Evolutionary conservation across 2,797 vertebrate species (phyloP), one percentile per base, ranked within the genome.

Genomic region (Percopsis omiscomaycus): DNA sequence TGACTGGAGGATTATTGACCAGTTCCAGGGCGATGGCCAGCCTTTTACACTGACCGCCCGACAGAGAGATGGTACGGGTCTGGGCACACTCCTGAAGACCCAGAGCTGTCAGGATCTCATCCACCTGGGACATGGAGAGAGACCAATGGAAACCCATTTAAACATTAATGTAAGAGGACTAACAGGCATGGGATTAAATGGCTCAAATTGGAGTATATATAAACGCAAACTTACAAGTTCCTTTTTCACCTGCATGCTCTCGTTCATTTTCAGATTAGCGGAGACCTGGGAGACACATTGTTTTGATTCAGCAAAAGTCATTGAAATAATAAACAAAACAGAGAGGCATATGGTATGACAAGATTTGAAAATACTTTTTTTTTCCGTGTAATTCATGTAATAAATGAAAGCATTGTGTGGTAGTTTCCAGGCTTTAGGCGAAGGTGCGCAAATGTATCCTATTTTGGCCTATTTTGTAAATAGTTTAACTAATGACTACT

Each of bases 1-100:
- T 99, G 89, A 99, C 96, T 0, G 98, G 98, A 0, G 97, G 97
- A 74, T 99, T 99, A 91, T 99, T 98, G 89, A 98, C 97, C 81
- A 99, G 92, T 85, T 99, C 98, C 69, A 95, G 89, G 47, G 96
- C 98, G 1, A 99, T 99, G 73, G 98, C 96, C 77, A 99, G 92
- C 42, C 98, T 92, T 86, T 98, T 98, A 84, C 96, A 93, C 82
- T 99, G 97, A 0, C 98, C 98, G 0, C 96, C 95, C 0, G 98
- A 99, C 61, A 99, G 93, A 5, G 86, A 91, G 74, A 88, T 90
- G 68, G 98, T 98, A 77, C 96, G 95, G 14, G 95, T 99, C 75
- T 95, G 93, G 13, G 94, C 94, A 74, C 95, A 98, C 67, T 98
- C 95, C 89, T 93, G 92, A 64, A 99, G 94, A 66, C 97, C 96